Base-by-base conservation (phyloP, 37 sponge, comb jelly and placozoan species). In the Beroe forskalii region DNA sequence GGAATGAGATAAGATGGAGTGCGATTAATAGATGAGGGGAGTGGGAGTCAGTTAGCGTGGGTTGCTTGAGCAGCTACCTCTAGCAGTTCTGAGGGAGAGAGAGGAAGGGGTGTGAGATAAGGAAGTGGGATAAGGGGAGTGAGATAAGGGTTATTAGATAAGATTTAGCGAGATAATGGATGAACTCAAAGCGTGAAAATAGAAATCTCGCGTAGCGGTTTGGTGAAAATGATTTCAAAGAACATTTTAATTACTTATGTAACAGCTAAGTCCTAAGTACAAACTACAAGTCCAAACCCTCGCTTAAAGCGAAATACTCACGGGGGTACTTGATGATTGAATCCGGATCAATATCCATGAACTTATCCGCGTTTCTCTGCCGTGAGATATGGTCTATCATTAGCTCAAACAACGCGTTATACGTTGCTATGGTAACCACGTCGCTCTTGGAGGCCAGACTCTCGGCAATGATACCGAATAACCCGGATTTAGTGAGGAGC, bases 341-440 rank as follows among this genome's bases (percentile, higher is more conserved):
- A 37, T 72, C 76, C 3, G 76, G 76, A 37, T 72, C 76, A 72
- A 27, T 32, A 37, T 72, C 76, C 38, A 72, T 17, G 76, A 72
- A 72, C 40, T 37, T 32, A 22, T 72, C 76, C 40, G 40, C 40
- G 14, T 17, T 72, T 8, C 4, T 37, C 27, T 72, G 76, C 22
- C 76, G 76, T 37, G 76, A 72, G 1, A 72, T 72, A 38, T 72
- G 76, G 30, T 32, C 40, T 8, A 37, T 32, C 40, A 37, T 32
- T 38, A 72, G 76, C 76, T 72, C 76, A 4, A 32, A 38, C 14
- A 72, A 22, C 20, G 27, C 76, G 40, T 72, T 72, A 38, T 72
- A 72, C 40, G 76, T 72, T 72, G 76, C 76, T 72, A 72, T 72
- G 76, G 76, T 72, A 72, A 72, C 76, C 19, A 8, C 6, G 66